phyloP scores from a whole-genome alignment of 1,140 invertebrate species.

The Chironomus tepperi region DNA sequence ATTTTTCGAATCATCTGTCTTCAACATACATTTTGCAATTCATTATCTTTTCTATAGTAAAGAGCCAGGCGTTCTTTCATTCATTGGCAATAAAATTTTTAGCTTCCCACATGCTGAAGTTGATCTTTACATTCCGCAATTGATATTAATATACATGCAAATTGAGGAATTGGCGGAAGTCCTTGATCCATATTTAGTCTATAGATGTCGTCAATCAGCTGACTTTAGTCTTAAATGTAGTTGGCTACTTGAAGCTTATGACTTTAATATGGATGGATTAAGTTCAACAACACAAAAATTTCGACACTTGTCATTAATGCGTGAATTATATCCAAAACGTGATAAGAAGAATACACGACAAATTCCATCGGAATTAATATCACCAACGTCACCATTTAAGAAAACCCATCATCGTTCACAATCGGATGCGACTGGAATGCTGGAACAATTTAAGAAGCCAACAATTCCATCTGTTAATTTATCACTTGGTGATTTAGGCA shows the following conservation, averaged over 20 bases:
- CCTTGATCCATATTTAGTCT: conserved; percentile 86
- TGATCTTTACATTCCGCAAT: conserved; percentile 95
- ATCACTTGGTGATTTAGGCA: conserved; percentile 81
- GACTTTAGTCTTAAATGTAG: conserved; percentile 93
- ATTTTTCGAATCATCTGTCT: conserved; percentile 92
- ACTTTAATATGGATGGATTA: conserved; percentile 36
- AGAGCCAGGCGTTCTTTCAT: conserved; percentile 92
- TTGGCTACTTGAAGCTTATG: conserved; percentile 90
- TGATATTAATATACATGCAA: conserved; percentile 97
- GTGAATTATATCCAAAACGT: conserved; percentile 37
- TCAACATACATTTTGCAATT: conserved; percentile 96
- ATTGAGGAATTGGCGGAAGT: conserved; percentile 93
- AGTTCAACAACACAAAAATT: conserved; percentile 35
- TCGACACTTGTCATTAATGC: conserved; percentile 42
- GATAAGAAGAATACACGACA: conserved; percentile 36
- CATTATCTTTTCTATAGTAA: conserved; percentile 98
- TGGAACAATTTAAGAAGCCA: conserved; percentile 35
- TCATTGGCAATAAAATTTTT: conserved; percentile 94
- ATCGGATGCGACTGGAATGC: conserved; percentile 73
- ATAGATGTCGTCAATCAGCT: conserved; percentile 86
- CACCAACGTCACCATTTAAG: conserved; percentile 30
- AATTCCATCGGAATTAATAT: conserved; percentile 43
- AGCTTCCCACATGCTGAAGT: conserved; percentile 86
- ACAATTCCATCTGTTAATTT: conserved; percentile 47
- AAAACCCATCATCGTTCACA: conserved; percentile 63